Evolutionary conservation across 1,140 invertebrate genomes (phyloP).

Genomic region (Reticulitermes speratus): DNA sequence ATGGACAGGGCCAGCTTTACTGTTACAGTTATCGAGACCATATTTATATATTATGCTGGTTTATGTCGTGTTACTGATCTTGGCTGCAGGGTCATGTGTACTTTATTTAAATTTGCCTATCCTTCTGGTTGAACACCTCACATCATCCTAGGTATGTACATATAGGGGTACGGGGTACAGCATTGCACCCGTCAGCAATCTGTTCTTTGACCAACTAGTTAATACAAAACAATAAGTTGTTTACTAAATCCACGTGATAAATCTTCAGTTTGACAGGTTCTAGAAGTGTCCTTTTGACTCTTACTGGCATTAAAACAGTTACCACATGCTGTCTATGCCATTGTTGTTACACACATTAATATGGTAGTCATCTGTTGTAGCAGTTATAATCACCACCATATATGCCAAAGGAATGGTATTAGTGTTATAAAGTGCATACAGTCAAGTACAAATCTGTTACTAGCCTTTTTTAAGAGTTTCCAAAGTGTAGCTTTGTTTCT

Average conservation of each 20-base stretch:
- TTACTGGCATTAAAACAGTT: conserved; percentile 33
- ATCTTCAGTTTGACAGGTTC: conserved; percentile 30
- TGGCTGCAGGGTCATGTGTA: too few species aligned
- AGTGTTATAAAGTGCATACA: conserved; percentile 30
- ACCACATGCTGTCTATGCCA: conserved; percentile 29
- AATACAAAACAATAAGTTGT: conserved; percentile 24
- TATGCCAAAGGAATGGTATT: conserved; percentile 34
- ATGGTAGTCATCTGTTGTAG: conserved; percentile 32
- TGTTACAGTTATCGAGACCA: too few species aligned
- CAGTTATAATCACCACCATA: conserved; percentile 31
- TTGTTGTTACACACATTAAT: conserved; percentile 32
- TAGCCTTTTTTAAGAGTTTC: conserved; percentile 33
- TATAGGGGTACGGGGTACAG: background rate
- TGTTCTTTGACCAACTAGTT: background rate
- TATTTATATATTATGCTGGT: too few species aligned
- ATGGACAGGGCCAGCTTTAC: too few species aligned
- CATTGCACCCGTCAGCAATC: background rate
- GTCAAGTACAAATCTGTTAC: conserved; percentile 35
- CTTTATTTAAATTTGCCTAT: too few species aligned
- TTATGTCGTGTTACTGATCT: too few species aligned
- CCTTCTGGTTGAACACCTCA: background rate
- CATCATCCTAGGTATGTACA: background rate
- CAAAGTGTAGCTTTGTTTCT: conserved; percentile 34
- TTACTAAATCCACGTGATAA: conserved; percentile 19
- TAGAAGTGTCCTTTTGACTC: conserved; percentile 37